These are phyloP conservation scores for Achroia grisella DNA, from an alignment of 1,140 invertebrate genomes.

Conservation along the genomic window DNA sequence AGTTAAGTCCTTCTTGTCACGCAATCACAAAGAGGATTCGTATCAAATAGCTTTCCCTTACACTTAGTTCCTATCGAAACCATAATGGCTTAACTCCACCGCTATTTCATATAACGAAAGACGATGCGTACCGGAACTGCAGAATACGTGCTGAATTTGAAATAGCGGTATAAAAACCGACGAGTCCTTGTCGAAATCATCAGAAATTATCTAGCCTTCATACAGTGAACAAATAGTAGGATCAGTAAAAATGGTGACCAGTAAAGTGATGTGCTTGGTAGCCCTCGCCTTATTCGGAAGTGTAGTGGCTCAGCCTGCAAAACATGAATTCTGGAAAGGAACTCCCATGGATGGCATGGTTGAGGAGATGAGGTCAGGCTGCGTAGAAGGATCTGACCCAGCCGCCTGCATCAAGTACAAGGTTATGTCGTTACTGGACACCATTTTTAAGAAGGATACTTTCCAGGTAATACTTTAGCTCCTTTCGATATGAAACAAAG, in stretches of 20 bases:
- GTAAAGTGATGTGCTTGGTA: conserved; percentile 67
- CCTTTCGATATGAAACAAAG: neutral
- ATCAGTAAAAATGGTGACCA: conserved; percentile 63
- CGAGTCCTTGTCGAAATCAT: conserved; percentile 63
- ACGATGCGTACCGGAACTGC: conserved; percentile 65
- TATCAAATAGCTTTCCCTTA: conserved; percentile 73
- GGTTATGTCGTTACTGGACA: conserved; percentile 83
- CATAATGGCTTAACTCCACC: conserved; percentile 47
- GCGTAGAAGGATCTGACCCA: conserved; percentile 82
- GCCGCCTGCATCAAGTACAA: conserved; percentile 88
- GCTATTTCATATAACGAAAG: conserved; percentile 45
- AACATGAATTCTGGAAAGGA: conserved; percentile 79
- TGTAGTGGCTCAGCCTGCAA: conserved; percentile 76
- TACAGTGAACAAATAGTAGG: conserved; percentile 56
- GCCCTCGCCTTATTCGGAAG: conserved; percentile 68
- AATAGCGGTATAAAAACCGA: conserved; percentile 74
- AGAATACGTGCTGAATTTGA: conserved; percentile 66
- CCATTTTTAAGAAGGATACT: conserved; percentile 84
- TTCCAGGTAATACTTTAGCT: conserved; percentile 76
- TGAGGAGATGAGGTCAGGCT: conserved; percentile 82
- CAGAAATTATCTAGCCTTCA: conserved; percentile 60
- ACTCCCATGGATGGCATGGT: conserved; percentile 81
- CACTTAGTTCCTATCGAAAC: conserved; percentile 37
- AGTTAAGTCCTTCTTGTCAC: conserved; percentile 45
- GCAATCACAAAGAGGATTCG: conserved; percentile 42